Percentiles rank a stretch among this genome's conserved stretches.
Conservation (phyloP, 1,140 invertebrate species). For the Antheraea mylitta region DNA sequence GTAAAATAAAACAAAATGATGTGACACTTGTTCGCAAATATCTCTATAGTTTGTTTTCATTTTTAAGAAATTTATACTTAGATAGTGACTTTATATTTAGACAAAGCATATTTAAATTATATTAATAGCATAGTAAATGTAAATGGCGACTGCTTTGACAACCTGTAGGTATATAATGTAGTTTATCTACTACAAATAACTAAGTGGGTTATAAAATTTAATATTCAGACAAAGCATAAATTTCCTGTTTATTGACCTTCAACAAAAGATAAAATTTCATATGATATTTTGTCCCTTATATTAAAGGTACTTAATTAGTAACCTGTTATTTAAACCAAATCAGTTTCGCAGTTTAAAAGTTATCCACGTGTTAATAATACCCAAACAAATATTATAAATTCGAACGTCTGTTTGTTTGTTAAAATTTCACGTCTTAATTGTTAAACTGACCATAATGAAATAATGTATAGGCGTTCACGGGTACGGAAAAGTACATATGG, state of each 20-base stretch:
- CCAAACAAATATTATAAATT: too few species aligned
- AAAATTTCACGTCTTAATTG: too few species aligned
- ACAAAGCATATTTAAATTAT: background rate
- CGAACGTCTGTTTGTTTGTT: too few species aligned
- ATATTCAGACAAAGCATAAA: background rate
- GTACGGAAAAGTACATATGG: too few species aligned
- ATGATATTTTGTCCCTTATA: background rate
- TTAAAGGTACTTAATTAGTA: background rate
- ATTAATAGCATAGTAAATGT: background rate
- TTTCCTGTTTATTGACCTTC: constrained; percentile 15
- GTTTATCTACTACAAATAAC: background rate
- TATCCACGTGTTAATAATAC: background rate
- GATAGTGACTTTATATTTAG: background rate
- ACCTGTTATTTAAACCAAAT: background rate
- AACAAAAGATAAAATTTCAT: constrained; percentile 7
- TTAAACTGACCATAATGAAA: too few species aligned
- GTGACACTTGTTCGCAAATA: background rate
- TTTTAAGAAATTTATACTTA: too few species aligned
- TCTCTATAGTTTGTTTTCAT: background rate
- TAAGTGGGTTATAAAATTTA: background rate
- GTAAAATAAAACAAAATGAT: background rate
- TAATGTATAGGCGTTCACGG: too few species aligned
- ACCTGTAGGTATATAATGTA: background rate
- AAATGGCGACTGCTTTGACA: background rate
- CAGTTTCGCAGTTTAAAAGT: background rate